Evolutionary conservation across 2,888 invertebrate species (phyloP), one percentile per base, ranked within the genome.

Genomic region (Patella ulyssiponensis): DNA sequence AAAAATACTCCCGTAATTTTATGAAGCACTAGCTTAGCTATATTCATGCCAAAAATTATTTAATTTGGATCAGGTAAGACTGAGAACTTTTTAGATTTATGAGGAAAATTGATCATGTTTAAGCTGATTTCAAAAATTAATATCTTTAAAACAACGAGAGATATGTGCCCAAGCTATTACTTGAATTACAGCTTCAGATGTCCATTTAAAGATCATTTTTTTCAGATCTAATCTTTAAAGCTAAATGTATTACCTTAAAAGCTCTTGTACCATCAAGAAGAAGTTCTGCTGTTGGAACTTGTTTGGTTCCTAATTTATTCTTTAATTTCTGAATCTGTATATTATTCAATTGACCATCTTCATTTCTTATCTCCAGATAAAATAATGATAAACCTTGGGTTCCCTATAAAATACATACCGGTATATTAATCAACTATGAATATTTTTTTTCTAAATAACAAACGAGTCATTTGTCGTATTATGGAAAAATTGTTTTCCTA

Each of bases 201-300:
- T 27, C 27, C 2, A 27, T 27, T 27, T 27, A 9, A 1, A 0
- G 9, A 5, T 44, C 44, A 44, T 44, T 4, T 44, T 27, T 44
- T 44, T 9, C 1, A 44, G 44, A 44, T 44, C 9, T 44, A 9
- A 44, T 9, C 44, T 44, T 44, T 44, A 44, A 44, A 44, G 44
- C 69, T 23, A 56, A 27, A 20, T 58, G 33, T 51, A 76, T 79
- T 71, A 92, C 92, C 87, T 87, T 89, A 58, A 86, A 85, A 9
- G 93, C 93, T 7, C 84, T 83, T 9, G 91, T 85, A 7, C 93
- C 93, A 87, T 93, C 93, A n/a, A 94, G 87, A 11, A 94, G 88
- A 9, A 94, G 88, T 84, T 94, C 94, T 7, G 93, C 94, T 1
- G 94, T 94, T 4, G 94, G 93, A 69, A 94, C 85, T 82, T 94